Base-by-base conservation (phyloP, 2,797 vertebrate species). In the Staurois parvus region DNA sequence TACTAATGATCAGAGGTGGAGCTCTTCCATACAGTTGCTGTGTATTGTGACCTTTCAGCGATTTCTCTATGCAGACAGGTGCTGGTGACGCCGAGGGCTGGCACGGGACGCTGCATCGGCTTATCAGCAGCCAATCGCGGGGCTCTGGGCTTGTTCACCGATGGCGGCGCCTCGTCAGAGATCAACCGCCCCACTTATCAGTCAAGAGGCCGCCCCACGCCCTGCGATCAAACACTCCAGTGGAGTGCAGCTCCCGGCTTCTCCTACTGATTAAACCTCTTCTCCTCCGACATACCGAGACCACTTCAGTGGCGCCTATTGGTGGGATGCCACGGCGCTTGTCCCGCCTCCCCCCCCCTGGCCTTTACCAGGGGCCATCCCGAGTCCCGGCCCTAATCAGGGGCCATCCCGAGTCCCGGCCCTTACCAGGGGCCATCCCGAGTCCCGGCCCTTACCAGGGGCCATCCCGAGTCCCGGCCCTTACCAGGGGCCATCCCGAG, bases 191-290 rank as follows among this genome's bases (percentile, higher is more conserved):
- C 68, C 70, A 70, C 79, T 82, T 82, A 40, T 82, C 69, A 62
- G 52, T 64, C 52, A 82, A 73, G 79, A 42, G 70, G 32, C 79
- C 10, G 19, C 45, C 40, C 19, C 79, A 82, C 79, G 19, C 79
- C 79, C 79, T 4, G 34, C 17, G 52, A 32, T 26, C 69, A 81
- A 81, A 81, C 29, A 82, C 69, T 73, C 40, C 5, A 68, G 66
- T 29, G 37, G 28, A 45, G 42, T 13, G 42, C 42, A 3, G 76
- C 17, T 48, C 34, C 72, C 34, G 11, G 2, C 34, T 75, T 10
- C 11, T 59, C n/a, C 13, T 67, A 67, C 24, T 56, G 2, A 56
- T 59, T 76, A 59, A 59, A 29, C 66, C 52, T 24, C 19, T 21
- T 52, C 21, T 45, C 74, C 21, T 28, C 13, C 13, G 42, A 45